Evolutionary conservation across 1,140 invertebrate species (phyloP), one percentile per base, ranked within the genome.

Genomic region (Pectinophora gossypiella): DNA sequence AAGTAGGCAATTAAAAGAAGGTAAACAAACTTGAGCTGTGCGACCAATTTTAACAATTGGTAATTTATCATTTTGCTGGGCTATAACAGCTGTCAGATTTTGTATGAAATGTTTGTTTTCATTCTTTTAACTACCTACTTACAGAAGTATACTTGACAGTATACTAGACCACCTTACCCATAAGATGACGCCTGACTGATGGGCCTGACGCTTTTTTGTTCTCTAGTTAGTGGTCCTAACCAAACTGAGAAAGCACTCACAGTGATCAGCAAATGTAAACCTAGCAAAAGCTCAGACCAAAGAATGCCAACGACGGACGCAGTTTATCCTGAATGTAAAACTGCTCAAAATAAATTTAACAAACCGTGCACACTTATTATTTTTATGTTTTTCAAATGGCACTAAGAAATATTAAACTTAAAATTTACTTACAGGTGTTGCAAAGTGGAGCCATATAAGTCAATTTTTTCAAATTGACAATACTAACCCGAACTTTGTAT

Each of bases 401-500:
- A 38, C 5, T 15, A 38, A 42, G 1, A 42, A 42, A 42, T 3
- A 2, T 1, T 19, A 42, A 13, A 5, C 15, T 16, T 16, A 15
- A 42, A 16, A 2, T 42, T 16, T 42, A n/a, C 9, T 45, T 45
- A 12, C 43, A 45, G 43, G 43, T 12, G 20, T 45, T 19, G 43
- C 43, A 16, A 50, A 51, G 45, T 56, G 48, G 54, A 19, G 12
- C 19, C 48, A 56, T 35, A 56, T 56, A 21, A 36, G 35, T 36
- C 10, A 45, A 16, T 50, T 50, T 50, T 51, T 47, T 38, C 48
- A 51, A 22, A 2, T 46, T n/a, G 54, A 56, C 19, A 50, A 22
- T 15, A 15, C 13, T 2, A 56, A 51, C 19, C 48, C 27, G 9
- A 56, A 56, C 35, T 56, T 56, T 42, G 54, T 56, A 13, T 50